Base-by-base conservation (phyloP, 2,113 vertebrate genomes). In the Setophaga kirtlandii region DNA sequence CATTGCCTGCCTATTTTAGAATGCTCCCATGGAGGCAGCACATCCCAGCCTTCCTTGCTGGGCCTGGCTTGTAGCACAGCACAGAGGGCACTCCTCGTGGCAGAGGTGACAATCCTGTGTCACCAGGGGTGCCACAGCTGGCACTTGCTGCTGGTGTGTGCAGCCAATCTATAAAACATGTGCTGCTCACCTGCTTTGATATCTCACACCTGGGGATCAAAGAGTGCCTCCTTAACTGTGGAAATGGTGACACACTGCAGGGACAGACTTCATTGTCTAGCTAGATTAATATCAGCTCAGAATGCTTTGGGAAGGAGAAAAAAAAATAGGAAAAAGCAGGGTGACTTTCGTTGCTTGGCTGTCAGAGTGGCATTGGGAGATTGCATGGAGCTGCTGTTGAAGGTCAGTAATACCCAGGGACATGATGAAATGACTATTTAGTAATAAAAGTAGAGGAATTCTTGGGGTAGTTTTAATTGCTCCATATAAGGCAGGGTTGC, bases 1-100 rank as follows among this genome's bases (percentile, higher is more conserved):
- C 33, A 3, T 1, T n/a, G 25, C 14, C 46, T 0, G 1, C 13
- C 31, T 44, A 2, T 89, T 87, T 78, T 19, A 56, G 65, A 64
- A 15, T 6, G 15, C 6, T 10, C 3, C 21, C 24, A 5, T 2
- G 0, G 8, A 13, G 0, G 2, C 23, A 78, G 25, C n/a, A 24
- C 3, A 1, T 21, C 44, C 4, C 56, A 50, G 46, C 27, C 15
- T 49, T 41, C 52, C 87, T 37, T 46, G 5, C 53, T 58, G n/a
- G 46, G 14, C 19, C 24, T 67, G 62, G 11, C 28, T 60, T 39
- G 35, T 28, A 55, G 10, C 52, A 37, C 12, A 52, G 30, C 83
- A 75, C 63, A 55, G 64, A 71, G 60, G 5, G 23, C 44, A 30
- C 22, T 52, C 30, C 24, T 63, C 1, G 5, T 7, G 55, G 31